A percentile compares a stretch with the other conserved stretches of the same genome.
Evolutionary conservation across 2,113 vertebrate genomes (phyloP).

Genomic region (Malaclemys terrapin): DNA sequence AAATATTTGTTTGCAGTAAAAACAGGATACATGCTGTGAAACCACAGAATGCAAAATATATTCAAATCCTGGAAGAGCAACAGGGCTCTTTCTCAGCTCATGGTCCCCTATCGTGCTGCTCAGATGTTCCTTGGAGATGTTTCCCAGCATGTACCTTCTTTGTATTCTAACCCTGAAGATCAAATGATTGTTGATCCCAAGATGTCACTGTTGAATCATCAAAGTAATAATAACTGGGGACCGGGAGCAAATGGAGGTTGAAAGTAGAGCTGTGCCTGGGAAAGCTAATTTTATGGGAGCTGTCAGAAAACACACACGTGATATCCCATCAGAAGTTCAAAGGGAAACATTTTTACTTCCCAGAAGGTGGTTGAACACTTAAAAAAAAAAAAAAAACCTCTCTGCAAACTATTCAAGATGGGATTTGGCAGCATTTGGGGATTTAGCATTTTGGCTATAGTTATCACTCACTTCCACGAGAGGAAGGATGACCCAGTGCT

Average conservation of each 20-base stretch:
- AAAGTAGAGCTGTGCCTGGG: not conserved
- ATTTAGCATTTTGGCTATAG: constrained; percentile 1
- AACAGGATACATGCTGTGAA: not conserved
- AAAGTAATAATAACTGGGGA: not conserved
- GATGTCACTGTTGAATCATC: not conserved
- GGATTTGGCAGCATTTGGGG: not conserved
- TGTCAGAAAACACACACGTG: not conserved
- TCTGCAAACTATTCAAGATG: not conserved
- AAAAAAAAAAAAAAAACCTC: not conserved
- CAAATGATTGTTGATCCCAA: not conserved
- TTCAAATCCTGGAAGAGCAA: not conserved
- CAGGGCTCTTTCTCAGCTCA: not conserved
- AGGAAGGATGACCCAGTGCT: constrained; percentile 4
- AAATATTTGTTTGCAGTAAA: not conserved
- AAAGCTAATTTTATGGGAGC: not conserved
- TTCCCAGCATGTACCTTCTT: not conserved
- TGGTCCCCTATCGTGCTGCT: not conserved
- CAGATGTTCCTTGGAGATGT: not conserved
- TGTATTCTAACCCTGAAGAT: not conserved
- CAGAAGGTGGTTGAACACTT: not conserved
- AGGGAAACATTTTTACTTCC: not conserved
- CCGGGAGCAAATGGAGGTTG: not conserved
- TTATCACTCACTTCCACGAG: constrained; percentile 6
- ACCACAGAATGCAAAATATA: not conserved
- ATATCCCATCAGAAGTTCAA: not conserved